Evolutionary conservation across 2,113 vertebrate species (phyloP).

Genomic region (Eublepharis macularius): DNA sequence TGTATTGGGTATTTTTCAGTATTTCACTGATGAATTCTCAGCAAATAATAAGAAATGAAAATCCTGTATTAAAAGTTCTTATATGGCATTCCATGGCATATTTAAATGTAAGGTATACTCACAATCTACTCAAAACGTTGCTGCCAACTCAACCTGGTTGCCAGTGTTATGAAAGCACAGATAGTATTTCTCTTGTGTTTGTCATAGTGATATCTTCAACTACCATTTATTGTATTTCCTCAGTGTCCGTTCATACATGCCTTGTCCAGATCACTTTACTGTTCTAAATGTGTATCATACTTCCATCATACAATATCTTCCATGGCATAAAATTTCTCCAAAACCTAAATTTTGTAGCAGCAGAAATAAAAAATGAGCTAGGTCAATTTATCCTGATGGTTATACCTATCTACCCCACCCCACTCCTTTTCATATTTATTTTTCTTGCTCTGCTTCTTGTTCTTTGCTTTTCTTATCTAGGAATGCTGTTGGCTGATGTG

Average conservation of each 20-base stretch:
- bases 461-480: not conserved
- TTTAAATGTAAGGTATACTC: constrained; percentile 9
- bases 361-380: not conserved
- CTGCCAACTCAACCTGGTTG: not conserved
- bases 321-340: not conserved
- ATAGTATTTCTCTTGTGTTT: not conserved
- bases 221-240: not conserved
- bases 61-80: not conserved
- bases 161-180: not conserved
- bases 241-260: not conserved
- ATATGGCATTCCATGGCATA: not conserved
- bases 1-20: constrained; percentile 44
- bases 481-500: not conserved
- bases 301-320: no score
- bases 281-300: not conserved
- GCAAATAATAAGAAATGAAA: constrained; percentile 45
- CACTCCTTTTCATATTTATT: not conserved
- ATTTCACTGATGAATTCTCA: constrained; percentile 23
- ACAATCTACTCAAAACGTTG: not conserved
- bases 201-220: no score
- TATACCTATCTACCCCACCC: not conserved
- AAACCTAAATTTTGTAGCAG: not conserved
- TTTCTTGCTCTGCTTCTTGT: no score
- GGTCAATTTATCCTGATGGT: not conserved
- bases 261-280: not conserved